These are phyloP conservation scores for Dasypolia templi DNA, from an alignment of 2,888 invertebrate genomes.

Conservation along the genomic window DNA sequence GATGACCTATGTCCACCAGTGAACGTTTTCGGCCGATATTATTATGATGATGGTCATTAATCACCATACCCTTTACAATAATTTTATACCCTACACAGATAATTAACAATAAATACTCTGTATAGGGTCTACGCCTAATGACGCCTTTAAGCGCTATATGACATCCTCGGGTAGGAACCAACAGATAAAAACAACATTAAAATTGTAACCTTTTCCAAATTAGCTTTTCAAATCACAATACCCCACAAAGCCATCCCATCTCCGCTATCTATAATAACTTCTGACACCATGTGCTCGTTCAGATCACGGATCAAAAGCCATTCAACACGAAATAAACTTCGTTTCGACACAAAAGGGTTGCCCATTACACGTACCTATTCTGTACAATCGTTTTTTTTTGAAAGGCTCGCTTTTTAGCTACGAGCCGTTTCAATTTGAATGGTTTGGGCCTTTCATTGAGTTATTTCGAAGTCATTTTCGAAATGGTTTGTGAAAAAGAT, in stretches of 20 bases:
- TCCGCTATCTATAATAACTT: conserved; percentile 39
- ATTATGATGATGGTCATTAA: neutral
- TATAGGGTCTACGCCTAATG: neutral
- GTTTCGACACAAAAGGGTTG: conserved; percentile 54
- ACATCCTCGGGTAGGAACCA: neutral
- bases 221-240: conserved; percentile 42
- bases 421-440: conserved; percentile 52
- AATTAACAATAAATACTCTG: neutral
- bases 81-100: too few species aligned
- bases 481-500: conserved; percentile 14
- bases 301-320: conserved; percentile 42
- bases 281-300: conserved; percentile 48
- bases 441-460: conserved; percentile 26
- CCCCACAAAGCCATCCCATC: conserved; percentile 11
- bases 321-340: conserved; percentile 58
- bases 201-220: conserved; percentile 18
- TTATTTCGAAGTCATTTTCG: conserved; percentile 31
- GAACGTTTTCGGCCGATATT: neutral
- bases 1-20: neutral
- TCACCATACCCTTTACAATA: neutral
- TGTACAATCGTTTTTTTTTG: conserved; percentile 46
- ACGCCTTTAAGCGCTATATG: neutral
- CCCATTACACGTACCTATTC: conserved; percentile 40
- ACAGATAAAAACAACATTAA: neutral
- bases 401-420: conserved; percentile 42